Evolutionary conservation across 2,888 invertebrate genomes (phyloP).

Genomic region (Erannis defoliaria): DNA sequence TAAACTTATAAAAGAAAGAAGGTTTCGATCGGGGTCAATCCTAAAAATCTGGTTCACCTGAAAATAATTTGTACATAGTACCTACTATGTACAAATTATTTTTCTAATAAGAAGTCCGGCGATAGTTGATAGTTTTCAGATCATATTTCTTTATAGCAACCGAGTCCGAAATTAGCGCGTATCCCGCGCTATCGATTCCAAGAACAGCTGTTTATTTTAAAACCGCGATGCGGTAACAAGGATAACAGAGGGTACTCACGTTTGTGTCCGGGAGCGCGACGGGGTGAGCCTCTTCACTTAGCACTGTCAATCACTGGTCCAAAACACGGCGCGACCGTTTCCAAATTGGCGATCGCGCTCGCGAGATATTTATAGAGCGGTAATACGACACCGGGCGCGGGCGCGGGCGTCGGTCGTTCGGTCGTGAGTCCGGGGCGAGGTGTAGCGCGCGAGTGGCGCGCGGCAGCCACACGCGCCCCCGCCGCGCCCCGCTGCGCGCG

Average conservation of each 20-base stretch:
- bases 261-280: conserved; percentile 62
- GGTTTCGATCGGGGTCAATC: conserved; percentile 28
- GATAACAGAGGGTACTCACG: conserved; percentile 69
- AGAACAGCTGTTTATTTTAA: conserved; percentile 84
- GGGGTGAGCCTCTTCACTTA: conserved; percentile 78
- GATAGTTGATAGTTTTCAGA: conserved; percentile 47
- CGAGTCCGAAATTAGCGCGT: conserved; percentile 77
- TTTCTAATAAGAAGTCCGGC: conserved; percentile 28
- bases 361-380: conserved; percentile 84
- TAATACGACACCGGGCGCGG: conserved; percentile 84
- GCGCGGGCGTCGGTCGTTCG: conserved; percentile 78
- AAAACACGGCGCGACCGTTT: conserved; percentile 83
- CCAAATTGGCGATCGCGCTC: conserved; percentile 85
- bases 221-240: conserved; percentile 70
- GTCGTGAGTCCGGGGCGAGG: conserved; percentile 71
- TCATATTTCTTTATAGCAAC: conserved; percentile 66
- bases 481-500: conserved; percentile 58
- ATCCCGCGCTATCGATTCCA: conserved; percentile 73
- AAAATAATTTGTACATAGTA: no score
- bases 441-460: conserved; percentile 79
- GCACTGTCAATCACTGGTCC: conserved; percentile 86
- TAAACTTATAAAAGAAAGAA: conserved; percentile 5
- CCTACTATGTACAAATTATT: conserved; percentile 1
- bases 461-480: conserved; percentile 53
- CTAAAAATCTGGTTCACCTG: conserved; percentile 30